These are phyloP conservation scores for Poecile atricapillus DNA, from an alignment of 2,113 vertebrate genomes.

Conservation along the genomic window DNA sequence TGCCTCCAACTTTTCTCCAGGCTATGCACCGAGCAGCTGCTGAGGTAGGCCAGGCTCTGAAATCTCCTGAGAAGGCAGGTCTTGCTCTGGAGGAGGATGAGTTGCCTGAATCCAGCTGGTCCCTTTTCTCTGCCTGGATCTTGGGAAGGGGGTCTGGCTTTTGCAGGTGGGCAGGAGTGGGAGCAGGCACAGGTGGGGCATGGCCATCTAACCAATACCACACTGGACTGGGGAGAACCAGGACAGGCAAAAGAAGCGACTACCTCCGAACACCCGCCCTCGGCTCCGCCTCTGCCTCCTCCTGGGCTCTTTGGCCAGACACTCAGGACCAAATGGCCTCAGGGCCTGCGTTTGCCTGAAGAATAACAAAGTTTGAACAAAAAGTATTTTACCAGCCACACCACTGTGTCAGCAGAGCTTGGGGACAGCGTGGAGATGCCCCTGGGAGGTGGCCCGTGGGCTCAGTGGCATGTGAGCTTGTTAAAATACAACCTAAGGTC, in stretches of 20 bases:
- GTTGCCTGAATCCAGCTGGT: not conserved
- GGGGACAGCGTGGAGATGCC: not conserved
- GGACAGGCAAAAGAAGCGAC: not conserved
- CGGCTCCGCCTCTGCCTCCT: not conserved
- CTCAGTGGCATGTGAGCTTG: rapidly evolving
- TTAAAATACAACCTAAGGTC: not conserved
- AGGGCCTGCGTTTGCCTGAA: conserved; percentile 13
- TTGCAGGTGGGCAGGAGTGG: not conserved
- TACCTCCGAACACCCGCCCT: not conserved
- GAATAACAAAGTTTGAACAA: not conserved
- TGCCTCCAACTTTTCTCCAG: conserved; percentile 59
- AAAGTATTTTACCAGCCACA: not conserved
- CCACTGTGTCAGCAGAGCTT: conserved; percentile 19
- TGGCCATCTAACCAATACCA: not conserved
- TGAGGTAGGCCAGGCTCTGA: not conserved
- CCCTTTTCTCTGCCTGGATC: not conserved
- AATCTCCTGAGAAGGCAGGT: not conserved
- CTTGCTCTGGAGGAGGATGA: not conserved
- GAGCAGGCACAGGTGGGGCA: not conserved
- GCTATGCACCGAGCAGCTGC: conserved; percentile 41
- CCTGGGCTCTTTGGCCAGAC: not conserved
- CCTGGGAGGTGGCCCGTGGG: not conserved
- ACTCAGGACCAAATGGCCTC: conserved; percentile 36
- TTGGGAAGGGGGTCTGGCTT: not conserved
- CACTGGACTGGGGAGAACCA: not conserved